Evolutionary conservation across 1,140 invertebrate genomes (phyloP), one percentile per base, ranked within the genome.

Genomic region (Lepidurus apus): DNA sequence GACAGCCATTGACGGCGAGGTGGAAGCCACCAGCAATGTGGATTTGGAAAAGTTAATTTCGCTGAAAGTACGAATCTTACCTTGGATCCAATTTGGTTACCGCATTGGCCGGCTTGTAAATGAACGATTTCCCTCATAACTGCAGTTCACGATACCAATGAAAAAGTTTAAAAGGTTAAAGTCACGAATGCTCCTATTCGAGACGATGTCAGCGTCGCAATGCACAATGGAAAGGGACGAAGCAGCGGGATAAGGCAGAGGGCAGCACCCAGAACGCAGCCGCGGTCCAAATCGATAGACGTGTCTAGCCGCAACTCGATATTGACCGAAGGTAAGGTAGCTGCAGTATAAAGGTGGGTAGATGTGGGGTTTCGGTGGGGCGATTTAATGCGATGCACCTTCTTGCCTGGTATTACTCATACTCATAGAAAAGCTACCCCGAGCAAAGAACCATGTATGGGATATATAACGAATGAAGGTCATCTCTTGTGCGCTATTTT

Each of bases 71-170:
- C 7, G 44, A 42, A 44, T 26, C 82, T 84, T 86, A 91, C 90
- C 87, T 92, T 92, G 7, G 90, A 89, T 82, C 91, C 91, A 82
- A 92, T 91, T 84, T 92, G 91, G 84, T 92, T 92, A 76, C 91
- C 91, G 83, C 91, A 92, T 85, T 92, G 91, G 80, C 91, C 91
- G 79, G 90, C 91, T 84, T 92, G 91, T 79, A 92, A 86, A 84
- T 92, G 91, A 81, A 92, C 91, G 83, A 92, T 92, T 88, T 92
- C 91, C 83, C 91, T 88, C 91, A 92, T 92, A 79, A 82, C 87
- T 74, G 43, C 74, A 73, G 78, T 43, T 73, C 74, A 80, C 73
- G 78, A 21, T 53, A 79, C 42, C 65, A 78, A 83, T 53, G 77
- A 82, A 84, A 76, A 82, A 73, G 5, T 21, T 21, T 13, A 21